These are phyloP conservation scores for Mola mola DNA, from an alignment of 2,113 vertebrate species.

Conservation along the genomic window DNA sequence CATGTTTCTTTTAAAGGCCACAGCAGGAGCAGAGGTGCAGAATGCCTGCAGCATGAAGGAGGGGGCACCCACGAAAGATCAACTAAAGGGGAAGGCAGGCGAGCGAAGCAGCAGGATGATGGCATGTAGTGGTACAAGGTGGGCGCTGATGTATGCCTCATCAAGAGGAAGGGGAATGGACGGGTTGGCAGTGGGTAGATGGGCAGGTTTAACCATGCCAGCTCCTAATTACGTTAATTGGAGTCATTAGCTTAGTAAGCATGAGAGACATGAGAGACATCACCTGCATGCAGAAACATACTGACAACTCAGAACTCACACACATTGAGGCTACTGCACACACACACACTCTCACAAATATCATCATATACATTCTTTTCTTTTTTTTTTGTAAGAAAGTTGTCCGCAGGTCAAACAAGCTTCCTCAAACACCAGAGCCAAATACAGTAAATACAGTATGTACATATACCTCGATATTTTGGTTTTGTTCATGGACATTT, in stretches of 20 bases:
- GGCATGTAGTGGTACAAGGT: constrained; percentile 41
- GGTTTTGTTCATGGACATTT: too few relatives aligned
- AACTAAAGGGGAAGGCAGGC: constrained; percentile 6
- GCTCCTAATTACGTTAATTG: constrained; percentile 81
- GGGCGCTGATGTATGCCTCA: constrained; percentile 30
- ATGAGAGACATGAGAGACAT: constrained; percentile 77
- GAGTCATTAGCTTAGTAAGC: constrained; percentile 78
- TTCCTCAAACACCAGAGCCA: too few relatives aligned
- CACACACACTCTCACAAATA: constrained; percentile 42
- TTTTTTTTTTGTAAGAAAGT: too few relatives aligned
- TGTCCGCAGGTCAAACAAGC: too few relatives aligned
- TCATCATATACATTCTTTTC: too few relatives aligned
- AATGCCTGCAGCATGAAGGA: constrained; percentile 2
- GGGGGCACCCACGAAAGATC: constrained; percentile 31
- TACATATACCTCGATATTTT: too few relatives aligned
- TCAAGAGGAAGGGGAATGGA: constrained; percentile 50
- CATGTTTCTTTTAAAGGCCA: constrained; percentile 73
- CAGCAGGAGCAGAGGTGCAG: constrained; percentile 18
- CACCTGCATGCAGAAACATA: constrained; percentile 76
- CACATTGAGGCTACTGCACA: too few relatives aligned
- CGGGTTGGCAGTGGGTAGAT: constrained; percentile 41
- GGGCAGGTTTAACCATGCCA: constrained; percentile 64
- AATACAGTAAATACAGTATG: too few relatives aligned
- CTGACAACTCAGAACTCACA: too few relatives aligned
- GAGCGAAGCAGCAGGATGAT: constrained; percentile 25